Evolutionary conservation across 2,888 invertebrate genomes (phyloP).

Genomic region (Mythimna ferrago): DNA sequence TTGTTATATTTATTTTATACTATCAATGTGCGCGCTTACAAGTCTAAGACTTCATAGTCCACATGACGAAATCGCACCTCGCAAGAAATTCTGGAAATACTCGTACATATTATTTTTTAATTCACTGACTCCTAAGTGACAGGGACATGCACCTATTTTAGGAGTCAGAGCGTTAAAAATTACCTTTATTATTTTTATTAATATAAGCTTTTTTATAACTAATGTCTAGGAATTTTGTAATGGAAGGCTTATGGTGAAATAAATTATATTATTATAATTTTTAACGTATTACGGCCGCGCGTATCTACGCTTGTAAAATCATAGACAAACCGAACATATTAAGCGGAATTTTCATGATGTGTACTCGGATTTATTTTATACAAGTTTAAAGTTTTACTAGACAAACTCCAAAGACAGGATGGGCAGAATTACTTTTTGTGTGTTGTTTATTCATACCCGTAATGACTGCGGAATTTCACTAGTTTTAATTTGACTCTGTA

Average conservation of each 20-base stretch:
- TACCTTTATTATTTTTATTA: no score
- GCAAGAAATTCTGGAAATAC: slow-evolving; percentile 1
- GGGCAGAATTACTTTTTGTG: background rate
- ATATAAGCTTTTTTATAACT: no score
- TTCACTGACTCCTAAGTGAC: no score
- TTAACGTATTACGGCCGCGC: background rate
- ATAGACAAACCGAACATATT: background rate
- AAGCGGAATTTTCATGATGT: slow-evolving; percentile 29
- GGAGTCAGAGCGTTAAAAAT: no score
- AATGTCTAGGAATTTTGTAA: no score
- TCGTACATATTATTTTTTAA: background rate
- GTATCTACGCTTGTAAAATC: background rate
- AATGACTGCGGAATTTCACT: background rate
- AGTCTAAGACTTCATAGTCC: background rate
- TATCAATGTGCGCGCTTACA: background rate
- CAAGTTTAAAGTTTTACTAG: background rate
- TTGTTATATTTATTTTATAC: background rate
- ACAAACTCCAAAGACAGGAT: background rate
- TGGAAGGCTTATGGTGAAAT: no score
- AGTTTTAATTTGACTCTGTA: background rate
- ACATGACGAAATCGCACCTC: background rate
- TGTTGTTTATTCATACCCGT: background rate
- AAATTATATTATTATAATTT: background rate
- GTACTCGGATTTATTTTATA: slow-evolving; percentile 7
- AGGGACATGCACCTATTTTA: no score